Evolutionary conservation across 2,797 vertebrate genomes (phyloP), one percentile per base, ranked within the genome.

Genomic region (Strix occidentalis): DNA sequence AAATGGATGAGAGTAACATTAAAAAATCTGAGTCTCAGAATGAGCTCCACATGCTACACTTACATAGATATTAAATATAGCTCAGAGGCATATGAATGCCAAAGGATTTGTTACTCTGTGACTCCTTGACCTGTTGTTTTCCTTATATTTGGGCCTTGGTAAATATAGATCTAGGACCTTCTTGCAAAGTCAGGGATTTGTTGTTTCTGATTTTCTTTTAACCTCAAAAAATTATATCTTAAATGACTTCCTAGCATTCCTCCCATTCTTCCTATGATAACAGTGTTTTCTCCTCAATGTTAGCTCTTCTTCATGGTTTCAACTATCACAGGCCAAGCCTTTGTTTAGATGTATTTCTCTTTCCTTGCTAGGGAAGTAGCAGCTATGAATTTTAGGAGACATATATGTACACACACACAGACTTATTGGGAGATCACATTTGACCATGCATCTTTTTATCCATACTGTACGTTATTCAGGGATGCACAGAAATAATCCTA

Each of bases 381-480:
- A 51, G 10, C 8, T 74, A 4, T 29, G 24, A 64, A 57, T 66
- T 87, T 87, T 50, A 81, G 31, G 28, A 21, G 3, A 54, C 3
- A 25, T 2, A n/a, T 2, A 15, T 4, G 50, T 23, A 35, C 4
- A 18, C 3, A 18, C 4, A 35, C 2, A 2, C 4, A 21, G 12
- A 29, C 10, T 50, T 37, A n/a, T 2, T 33, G 20, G 13, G 20
- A 70, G 8, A 46, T 84, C 39, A 46, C 15, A 56, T 2, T 9
- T 29, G 29, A 53, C 4, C 20, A 9, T 13, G 6, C 3, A 5
- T 58, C 10, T 33, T 78, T 80, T 74, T 86, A 18, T 54, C 18
- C 24, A 56, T 9, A 39, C 2, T 26, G 4, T 53, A 56, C 69
- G 37, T 77, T 86, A 60, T 68, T 79, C 37, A 53, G 16, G 7